Percentiles rank a stretch among this genome's conserved stretches.
Conservation (phyloP, 2,888 invertebrate species). For the Neoaliturus tenellus region DNA sequence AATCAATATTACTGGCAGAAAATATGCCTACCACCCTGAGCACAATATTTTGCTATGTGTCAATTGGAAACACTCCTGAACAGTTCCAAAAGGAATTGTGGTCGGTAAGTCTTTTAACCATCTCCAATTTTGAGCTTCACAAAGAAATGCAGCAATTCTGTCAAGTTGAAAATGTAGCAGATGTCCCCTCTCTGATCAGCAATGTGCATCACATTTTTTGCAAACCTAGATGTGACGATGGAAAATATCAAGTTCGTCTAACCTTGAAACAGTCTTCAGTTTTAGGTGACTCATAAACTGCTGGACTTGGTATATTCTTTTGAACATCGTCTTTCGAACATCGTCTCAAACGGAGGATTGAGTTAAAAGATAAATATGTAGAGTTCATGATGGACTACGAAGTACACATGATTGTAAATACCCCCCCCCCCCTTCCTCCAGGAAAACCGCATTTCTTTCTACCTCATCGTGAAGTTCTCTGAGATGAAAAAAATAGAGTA, state of each 20-base stretch:
- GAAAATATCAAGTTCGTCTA: background rate
- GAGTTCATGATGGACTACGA: constrained; percentile 19
- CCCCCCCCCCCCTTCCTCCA: background rate
- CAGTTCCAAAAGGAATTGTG: background rate
- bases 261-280: background rate
- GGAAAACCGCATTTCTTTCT: too few species aligned
- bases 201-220: background rate
- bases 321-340: constrained; percentile 16
- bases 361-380: background rate
- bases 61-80: background rate
- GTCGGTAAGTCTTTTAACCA: background rate
- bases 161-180: background rate
- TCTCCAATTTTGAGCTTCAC: background rate
- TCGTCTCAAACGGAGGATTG: background rate
- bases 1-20: too few species aligned
- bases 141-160: background rate
- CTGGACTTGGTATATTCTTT: background rate
- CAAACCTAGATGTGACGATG: background rate
- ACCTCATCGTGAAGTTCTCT: too few species aligned
- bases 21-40: background rate
- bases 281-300: background rate
- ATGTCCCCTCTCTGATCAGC: background rate
- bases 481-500: too few species aligned
- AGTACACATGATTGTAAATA: background rate
- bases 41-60: too few species aligned